Percentiles rank a stretch among this genome's conserved stretches.
These are phyloP conservation scores for Eleutherodactylus coqui DNA, from an alignment of 2,797 vertebrate genomes.

Conservation along the genomic window DNA sequence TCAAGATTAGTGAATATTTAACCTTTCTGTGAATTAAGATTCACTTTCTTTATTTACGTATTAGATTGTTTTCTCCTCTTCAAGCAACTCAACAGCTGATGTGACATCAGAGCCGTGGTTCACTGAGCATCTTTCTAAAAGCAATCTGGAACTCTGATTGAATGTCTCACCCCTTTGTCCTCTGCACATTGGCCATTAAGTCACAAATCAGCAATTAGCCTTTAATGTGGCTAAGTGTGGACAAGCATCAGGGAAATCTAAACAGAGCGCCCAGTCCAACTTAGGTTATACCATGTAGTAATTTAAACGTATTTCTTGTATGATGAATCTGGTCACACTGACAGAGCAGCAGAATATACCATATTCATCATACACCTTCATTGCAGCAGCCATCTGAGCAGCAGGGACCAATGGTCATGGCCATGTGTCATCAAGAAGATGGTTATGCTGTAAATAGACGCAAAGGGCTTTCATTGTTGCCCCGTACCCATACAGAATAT, in stretches of 20 bases:
- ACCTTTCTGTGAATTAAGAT: slow-evolving; percentile 20
- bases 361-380: neutral
- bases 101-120: neutral
- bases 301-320: neutral
- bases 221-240: slow-evolving; percentile 1
- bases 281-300: neutral
- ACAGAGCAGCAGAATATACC: neutral
- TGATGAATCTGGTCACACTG: neutral
- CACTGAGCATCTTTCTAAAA: neutral
- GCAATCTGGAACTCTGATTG: slow-evolving; percentile 9
- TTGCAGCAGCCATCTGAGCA: too few relatives aligned
- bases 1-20: slow-evolving; percentile 16
- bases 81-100: neutral
- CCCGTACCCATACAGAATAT: neutral
- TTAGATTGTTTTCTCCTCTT: slow-evolving; percentile 23
- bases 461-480: neutral
- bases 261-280: neutral
- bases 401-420: neutral
- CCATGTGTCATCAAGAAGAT: neutral
- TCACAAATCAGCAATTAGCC: slow-evolving; percentile 20
- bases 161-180: slow-evolving; percentile 30
- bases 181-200: slow-evolving; percentile 3
- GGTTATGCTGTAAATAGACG: neutral
- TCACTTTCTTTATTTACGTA: slow-evolving; percentile 17
- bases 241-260: neutral